Base-by-base conservation (phyloP, 2,888 invertebrate genomes). In the Eupeodes luniger region DNA sequence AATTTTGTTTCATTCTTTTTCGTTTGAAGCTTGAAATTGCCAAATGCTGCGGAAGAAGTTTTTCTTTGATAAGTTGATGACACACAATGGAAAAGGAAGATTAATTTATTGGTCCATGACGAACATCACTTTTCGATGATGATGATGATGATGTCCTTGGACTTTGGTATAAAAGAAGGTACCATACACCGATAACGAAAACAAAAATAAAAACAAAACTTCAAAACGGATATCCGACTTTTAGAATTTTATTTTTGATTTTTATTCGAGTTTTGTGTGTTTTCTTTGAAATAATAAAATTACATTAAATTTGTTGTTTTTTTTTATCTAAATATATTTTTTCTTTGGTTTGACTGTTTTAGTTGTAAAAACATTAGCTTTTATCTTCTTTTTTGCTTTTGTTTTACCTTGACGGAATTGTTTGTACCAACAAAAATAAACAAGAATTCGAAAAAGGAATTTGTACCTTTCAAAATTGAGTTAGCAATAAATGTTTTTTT, bases 81-180 rank as follows among this genome's bases (percentile, higher is more conserved):
- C 66, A 76, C 66, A 76, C 40, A 40, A 83, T 70, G 76, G 61
- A 70, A 27, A 27, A 27, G 34, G 61, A 80, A 84, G 80, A 83
- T 84, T 87, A 83, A 87, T 87, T 87, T 83, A 83, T 87, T 87
- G 83, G 79, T 66, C 75, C 79, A 79, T 86, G 86, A 82, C 79
- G 79, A 82, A 86, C 86, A 82, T 79, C 70, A 51, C 69, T 69
- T 47, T 4, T 5, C 53, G 16, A 5, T n/a, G 27, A 27, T 27
- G 27, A 27, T 19, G 40, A 40, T 40, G 40, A 40, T n/a, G 47
- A 10, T 12, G 10, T 47, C 47, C 47, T 47, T 11, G 47, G 40
- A 40, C 34, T 10, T 59, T 59, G 14, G 59, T 16, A 27, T 27
- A 27, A 27, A 27, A 27, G 27, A 27, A n/a, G 1, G 5, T 6